Percentiles rank a stretch among this genome's conserved stretches.
phyloP scores from a whole-genome alignment of 1,140 invertebrate genomes.

The Sminthurides bifidus region DNA sequence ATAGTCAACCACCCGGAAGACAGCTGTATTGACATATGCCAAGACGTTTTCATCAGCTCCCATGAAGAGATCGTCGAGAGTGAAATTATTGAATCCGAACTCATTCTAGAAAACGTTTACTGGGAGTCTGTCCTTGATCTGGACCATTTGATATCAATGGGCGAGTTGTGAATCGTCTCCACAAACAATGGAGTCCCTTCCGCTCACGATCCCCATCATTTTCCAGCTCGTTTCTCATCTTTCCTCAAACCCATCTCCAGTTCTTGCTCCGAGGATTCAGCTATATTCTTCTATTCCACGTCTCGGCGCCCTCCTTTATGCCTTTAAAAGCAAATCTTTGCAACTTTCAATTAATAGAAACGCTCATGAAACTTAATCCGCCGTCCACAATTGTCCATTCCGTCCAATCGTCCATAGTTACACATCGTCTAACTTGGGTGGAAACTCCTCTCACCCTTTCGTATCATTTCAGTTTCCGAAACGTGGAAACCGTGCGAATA shows the following conservation, averaged over 20 bases:
- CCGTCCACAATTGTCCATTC: too few species aligned
- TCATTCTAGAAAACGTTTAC: slow-evolving; percentile 6
- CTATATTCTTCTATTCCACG: background rate
- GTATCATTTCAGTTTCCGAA: too few species aligned
- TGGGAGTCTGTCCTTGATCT: slow-evolving; percentile 7
- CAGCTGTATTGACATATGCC: background rate
- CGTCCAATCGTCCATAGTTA: too few species aligned
- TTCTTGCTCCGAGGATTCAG: too few species aligned
- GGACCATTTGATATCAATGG: slow-evolving; percentile 6
- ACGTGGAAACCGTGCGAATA: too few species aligned
- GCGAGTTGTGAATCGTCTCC: slow-evolving; percentile 1
- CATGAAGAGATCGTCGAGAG: slow-evolving; percentile 7
- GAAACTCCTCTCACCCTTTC: too few species aligned
- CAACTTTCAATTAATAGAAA: too few species aligned
- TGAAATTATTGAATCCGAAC: slow-evolving; percentile 8
- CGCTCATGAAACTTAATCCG: too few species aligned
- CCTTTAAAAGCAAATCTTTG: too few species aligned
- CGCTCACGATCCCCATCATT: background rate
- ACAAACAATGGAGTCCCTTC: background rate
- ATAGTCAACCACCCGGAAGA: background rate
- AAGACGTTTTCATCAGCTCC: slow-evolving; percentile 3
- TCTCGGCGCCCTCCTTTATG: too few species aligned
- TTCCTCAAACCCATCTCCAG: too few species aligned
- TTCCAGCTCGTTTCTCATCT: background rate
- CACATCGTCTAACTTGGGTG: too few species aligned